These are phyloP conservation scores for Crocuta crocuta DNA, from an alignment of 2,113 vertebrate genomes.

Conservation along the genomic window DNA sequence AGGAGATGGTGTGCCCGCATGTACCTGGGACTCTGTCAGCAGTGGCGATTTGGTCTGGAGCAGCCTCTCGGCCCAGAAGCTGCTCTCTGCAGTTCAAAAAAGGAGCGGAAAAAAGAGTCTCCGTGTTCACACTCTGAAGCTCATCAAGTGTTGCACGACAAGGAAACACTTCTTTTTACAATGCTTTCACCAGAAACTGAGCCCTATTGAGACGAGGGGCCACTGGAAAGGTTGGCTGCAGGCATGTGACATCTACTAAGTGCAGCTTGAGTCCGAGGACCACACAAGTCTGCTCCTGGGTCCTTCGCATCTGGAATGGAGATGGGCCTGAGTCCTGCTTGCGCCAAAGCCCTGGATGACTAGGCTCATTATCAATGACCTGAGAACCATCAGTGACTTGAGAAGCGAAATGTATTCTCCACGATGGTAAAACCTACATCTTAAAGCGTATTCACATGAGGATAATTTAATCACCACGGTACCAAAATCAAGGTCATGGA, in stretches of 20 bases:
- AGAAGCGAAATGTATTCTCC: background rate
- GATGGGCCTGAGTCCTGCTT: background rate
- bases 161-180: background rate
- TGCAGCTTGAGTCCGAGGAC: background rate
- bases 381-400: background rate
- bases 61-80: background rate
- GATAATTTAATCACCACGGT: background rate
- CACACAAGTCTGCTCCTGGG: too few species aligned
- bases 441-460: background rate
- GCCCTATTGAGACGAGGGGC: background rate
- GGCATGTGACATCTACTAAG: background rate
- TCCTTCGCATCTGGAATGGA: background rate
- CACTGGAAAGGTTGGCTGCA: background rate
- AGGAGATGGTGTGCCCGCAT: background rate
- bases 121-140: background rate
- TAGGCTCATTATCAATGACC: background rate
- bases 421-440: background rate
- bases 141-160: background rate
- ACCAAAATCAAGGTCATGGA: background rate
- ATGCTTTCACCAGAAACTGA: slow-evolving; percentile 7
- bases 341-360: background rate
- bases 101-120: slow-evolving; percentile 19
- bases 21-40: background rate
- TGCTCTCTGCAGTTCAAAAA: slow-evolving; percentile 10
- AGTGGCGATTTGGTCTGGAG: background rate